Conservation (phyloP, 2,113 vertebrate genomes). For the Halcyon malimbica region DNA sequence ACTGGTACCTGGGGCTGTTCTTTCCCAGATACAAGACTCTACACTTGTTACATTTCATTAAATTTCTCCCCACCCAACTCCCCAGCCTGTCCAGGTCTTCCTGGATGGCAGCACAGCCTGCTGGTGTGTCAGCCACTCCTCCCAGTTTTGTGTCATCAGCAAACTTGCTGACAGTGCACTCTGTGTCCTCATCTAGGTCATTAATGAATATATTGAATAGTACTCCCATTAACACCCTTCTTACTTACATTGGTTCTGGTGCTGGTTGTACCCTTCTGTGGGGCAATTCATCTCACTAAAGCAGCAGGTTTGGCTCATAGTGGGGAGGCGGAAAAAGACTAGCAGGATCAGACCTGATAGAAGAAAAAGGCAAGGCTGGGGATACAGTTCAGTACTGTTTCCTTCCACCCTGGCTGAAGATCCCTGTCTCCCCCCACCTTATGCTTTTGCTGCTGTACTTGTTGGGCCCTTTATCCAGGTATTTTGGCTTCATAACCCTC, state of each 20-base stretch:
- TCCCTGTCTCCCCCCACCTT: fast-evolving
- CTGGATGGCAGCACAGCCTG: no score
- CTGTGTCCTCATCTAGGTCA: no score
- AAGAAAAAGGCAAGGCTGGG: neutral
- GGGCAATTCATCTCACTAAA: neutral
- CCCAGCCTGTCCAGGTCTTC: no score
- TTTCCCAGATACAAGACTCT: no score
- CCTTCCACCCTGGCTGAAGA: neutral
- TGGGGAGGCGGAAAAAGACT: neutral
- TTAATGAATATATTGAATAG: no score
- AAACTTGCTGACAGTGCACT: no score
- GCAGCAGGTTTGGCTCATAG: neutral
- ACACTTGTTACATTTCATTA: no score
- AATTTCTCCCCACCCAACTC: no score
- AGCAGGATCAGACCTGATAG: neutral
- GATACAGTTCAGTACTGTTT: neutral
- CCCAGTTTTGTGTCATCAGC: no score
- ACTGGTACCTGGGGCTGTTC: no score
- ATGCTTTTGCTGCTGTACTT: neutral
- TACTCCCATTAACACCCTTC: neutral
- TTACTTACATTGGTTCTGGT: neutral
- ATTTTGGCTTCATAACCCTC: neutral
- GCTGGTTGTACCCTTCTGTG: neutral
- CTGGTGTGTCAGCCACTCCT: no score
- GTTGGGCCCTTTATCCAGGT: neutral